Evolutionary conservation across 2,113 vertebrate genomes (phyloP), one percentile per base, ranked within the genome.

Genomic region (Formicarius rufipectus): DNA sequence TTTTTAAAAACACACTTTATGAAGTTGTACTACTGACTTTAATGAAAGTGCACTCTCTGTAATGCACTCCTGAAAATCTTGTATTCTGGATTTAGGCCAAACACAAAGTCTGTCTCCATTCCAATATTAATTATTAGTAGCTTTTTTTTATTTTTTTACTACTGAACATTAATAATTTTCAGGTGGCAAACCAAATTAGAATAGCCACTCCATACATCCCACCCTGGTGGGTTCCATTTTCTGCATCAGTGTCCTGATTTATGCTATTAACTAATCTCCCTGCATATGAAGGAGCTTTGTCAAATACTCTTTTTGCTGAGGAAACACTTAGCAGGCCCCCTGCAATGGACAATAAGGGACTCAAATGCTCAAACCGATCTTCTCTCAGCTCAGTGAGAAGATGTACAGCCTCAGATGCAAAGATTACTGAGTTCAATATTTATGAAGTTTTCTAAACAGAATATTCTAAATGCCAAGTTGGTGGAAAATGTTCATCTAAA

Each of bases 111-210:
- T 87, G 60, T 75, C 92, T 95, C 67, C 79, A 84, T 86, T 84
- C 68, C 47, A 80, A 3, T 83, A 90, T 81, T 93, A 95, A 96
- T 95, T 93, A 88, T 86, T 95, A 88, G 81, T 45, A 84, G 75
- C 53, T 80, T 69, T 44, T 79, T 94, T 95, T 94, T 86, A 86
- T 77, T 94, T 40, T n/a, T 76, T 83, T 83, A 62, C 47, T 73
- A 66, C 78, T 62, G 88, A 77, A 66, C 45, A 68, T 66, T 83
- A 90, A 93, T 83, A 94, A 85, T 81, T 80, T 96, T 95, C 89
- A 96, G 80, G 74, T 59, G 89, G 82, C 28, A 93, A 67, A 39
- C 33, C 82, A 50, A 71, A 90, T 85, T 72, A 87, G 71, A 93
- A 82, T 71, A 95, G 85, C 39, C 55, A 31, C 69, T 90, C 88